Percentiles rank a stretch among this genome's conserved stretches.
phyloP scores from a whole-genome alignment of 1,140 invertebrate genomes.

The Lamellibrachia luymesi region DNA sequence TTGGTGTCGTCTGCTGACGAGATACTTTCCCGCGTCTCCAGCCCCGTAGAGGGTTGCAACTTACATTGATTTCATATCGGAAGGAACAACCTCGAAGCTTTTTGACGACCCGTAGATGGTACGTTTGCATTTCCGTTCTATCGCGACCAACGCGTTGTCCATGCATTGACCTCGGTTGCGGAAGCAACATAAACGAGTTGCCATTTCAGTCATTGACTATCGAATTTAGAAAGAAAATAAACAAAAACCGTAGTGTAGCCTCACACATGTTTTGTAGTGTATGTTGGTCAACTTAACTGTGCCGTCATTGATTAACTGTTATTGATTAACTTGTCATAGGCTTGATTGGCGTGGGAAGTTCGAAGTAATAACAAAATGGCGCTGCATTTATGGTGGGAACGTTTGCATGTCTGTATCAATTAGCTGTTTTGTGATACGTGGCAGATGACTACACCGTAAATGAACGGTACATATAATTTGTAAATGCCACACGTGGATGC shows the following conservation, averaged over 20 bases:
- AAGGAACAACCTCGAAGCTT: neutral
- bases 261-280: neutral
- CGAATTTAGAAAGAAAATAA: neutral
- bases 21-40: conserved; percentile 3
- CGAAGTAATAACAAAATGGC: neutral
- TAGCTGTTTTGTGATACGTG: neutral
- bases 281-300: neutral
- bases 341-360: neutral
- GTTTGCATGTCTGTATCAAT: neutral
- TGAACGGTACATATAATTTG: neutral
- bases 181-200: neutral
- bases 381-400: neutral
- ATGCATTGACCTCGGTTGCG: neutral
- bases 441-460: neutral
- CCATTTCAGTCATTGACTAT: neutral
- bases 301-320: neutral
- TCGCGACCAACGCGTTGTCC: neutral
- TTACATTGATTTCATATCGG: neutral
- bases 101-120: neutral
- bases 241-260: neutral
- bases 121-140: neutral
- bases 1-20: neutral
- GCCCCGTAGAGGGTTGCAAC: neutral
- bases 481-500: neutral
- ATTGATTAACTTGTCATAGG: neutral